These are phyloP conservation scores for Nycticebus coucang DNA, from an alignment of 2,113 vertebrate species.

Conservation along the genomic window DNA sequence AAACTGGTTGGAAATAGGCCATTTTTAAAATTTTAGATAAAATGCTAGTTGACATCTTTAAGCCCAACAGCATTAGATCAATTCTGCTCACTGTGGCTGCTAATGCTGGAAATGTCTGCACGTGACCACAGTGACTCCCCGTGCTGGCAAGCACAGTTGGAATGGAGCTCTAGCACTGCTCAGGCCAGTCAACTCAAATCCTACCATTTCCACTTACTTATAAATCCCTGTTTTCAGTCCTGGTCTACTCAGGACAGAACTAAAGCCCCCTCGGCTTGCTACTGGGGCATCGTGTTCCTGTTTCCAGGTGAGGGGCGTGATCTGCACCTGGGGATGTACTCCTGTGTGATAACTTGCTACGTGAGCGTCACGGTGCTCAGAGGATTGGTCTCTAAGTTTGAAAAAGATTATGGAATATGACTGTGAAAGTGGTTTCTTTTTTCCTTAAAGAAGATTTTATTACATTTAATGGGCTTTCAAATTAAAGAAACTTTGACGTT, in stretches of 20 bases:
- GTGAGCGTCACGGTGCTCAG: neutral
- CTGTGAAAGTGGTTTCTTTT: neutral
- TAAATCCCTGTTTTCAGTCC: neutral
- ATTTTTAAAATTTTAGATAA: slow-evolving; percentile 16
- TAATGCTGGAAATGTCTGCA: neutral
- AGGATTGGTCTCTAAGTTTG: neutral
- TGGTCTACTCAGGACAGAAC: neutral
- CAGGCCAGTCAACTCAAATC: neutral
- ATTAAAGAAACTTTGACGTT: neutral
- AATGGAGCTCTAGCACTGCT: neutral
- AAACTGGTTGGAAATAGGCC: neutral
- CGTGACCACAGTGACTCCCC: neutral
- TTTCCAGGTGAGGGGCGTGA: neutral
- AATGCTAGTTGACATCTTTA: slow-evolving; percentile 2
- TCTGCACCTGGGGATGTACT: neutral
- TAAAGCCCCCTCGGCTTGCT: neutral
- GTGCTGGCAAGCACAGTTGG: too few relatives aligned
- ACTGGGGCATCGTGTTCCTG: neutral
- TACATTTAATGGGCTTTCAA: neutral
- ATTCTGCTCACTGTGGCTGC: neutral
- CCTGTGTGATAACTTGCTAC: neutral
- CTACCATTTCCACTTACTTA: neutral
- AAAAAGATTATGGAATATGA: slow-evolving; percentile 5
- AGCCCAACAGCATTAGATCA: neutral
- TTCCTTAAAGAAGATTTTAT: neutral